A percentile compares a stretch with the other conserved stretches of the same genome.
Evolutionary conservation across 2,888 invertebrate genomes (phyloP).

Genomic region (Aproaerema taeniolella): DNA sequence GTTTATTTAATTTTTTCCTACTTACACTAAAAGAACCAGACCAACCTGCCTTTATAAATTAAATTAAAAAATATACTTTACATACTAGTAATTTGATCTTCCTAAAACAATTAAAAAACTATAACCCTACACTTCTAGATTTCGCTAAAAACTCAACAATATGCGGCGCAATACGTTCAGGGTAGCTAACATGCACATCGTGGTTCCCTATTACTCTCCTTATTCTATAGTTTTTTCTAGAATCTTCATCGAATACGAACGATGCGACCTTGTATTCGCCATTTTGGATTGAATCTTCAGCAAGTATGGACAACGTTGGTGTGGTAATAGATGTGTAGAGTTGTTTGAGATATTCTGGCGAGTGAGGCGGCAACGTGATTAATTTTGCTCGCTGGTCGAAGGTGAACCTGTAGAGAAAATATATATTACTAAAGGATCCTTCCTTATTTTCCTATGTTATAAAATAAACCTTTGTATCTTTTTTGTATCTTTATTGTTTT

Average conservation of each 20-base stretch:
- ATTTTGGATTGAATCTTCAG: constrained; percentile 30
- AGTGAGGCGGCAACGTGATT: constrained; percentile 43
- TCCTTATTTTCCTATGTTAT: too few species aligned
- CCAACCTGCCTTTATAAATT: too few species aligned
- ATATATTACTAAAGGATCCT: too few species aligned
- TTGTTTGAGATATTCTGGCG: constrained; percentile 39
- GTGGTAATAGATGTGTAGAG: constrained; percentile 39
- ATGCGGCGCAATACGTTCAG: constrained; percentile 63
- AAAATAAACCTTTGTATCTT: too few species aligned
- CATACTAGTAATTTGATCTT: too few species aligned
- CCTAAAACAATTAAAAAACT: too few species aligned
- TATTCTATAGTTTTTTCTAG: constrained; percentile 35
- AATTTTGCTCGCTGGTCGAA: constrained; percentile 72
- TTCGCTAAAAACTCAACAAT: constrained; percentile 53
- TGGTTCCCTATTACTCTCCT: constrained; percentile 70
- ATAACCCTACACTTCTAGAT: constrained; percentile 6
- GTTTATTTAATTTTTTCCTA: too few species aligned
- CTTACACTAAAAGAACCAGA: too few species aligned
- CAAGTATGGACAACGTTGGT: constrained; percentile 38
- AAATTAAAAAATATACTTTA: too few species aligned
- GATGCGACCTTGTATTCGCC: constrained; percentile 32
- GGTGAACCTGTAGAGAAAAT: constrained; percentile 53
- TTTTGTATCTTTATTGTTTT: too few species aligned
- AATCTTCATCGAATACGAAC: constrained; percentile 39
- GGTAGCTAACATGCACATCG: constrained; percentile 76